Base-by-base conservation (phyloP, 2,888 invertebrate genomes). In the Strigamia maritima region DNA sequence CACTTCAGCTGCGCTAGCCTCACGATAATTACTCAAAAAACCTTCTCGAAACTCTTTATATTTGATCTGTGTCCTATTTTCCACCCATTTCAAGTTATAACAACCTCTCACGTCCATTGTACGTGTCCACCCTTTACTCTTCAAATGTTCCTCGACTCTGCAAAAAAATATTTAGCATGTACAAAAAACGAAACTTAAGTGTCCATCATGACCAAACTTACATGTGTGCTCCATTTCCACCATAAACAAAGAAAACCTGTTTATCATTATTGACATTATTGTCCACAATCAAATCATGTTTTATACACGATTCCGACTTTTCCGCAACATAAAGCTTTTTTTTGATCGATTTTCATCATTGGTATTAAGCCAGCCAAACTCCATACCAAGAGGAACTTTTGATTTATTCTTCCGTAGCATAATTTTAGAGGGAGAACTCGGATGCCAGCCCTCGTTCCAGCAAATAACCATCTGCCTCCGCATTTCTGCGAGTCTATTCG, bases 41-140 rank as follows among this genome's bases (percentile, higher is more conserved):
- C 75, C 75, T 75, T 75, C 75, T 14, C 75, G 75, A 28, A 75
- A 75, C n/a, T 6, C 6, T 26, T 24, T 76, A 38, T 40, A 76
- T n/a, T 38, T 19, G 44, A 76, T 44, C 19, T 76, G 76, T 14
- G 19, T 12, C 26, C 10, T 38, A 22, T n/a, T 40, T 10, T 76
- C 40, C 44, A 44, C 76, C 76, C 76, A 76, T 19, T 76, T 76
- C 24, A 76, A 76, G 7, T 22, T 16, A 76, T 7, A 76, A 31
- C 7, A 14, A 14, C 2, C n/a, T 35, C 19, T 22, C n/a, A 35
- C 35, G 10, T 75, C 75, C 6, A 12, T 14, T 28, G 35, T 16
- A 16, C 75, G 75, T 6, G 6, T 7, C 75, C 75, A 75, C 16
- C 75, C 75, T 31, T 31, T 75, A 75, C 31, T 70, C 19, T 0